Conservation (phyloP, 2,113 vertebrate genomes). For the Thryonomys swinderianus region DNA sequence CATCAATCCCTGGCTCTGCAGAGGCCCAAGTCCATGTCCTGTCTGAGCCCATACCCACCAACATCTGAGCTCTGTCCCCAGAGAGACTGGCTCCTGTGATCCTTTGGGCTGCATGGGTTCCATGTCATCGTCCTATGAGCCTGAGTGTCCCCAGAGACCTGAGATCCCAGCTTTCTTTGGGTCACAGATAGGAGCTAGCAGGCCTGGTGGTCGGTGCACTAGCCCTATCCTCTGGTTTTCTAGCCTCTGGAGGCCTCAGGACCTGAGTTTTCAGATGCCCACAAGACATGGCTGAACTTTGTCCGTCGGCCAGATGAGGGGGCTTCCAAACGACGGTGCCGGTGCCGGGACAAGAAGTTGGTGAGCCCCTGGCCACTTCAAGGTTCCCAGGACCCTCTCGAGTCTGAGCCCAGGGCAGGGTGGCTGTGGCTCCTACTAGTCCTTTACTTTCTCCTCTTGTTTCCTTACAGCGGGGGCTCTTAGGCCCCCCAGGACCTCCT, state of each 20-base stretch:
- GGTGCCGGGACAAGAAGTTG: conserved; percentile 91
- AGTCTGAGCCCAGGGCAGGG: neutral
- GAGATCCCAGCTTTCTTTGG: neutral
- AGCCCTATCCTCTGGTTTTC: conserved; percentile 21
- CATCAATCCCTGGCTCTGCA: neutral
- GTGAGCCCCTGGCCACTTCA: conserved; percentile 81
- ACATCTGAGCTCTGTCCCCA: neutral
- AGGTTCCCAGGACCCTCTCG: neutral
- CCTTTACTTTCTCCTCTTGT: neutral
- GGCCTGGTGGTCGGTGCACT: neutral
- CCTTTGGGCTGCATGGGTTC: neutral
- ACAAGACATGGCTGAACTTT: conserved; percentile 96
- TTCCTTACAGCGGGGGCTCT: conserved; percentile 82
- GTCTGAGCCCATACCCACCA: no score
- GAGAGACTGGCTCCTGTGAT: no score
- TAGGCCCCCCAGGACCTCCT: conserved; percentile 92
- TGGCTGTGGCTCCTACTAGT: neutral
- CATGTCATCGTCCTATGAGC: neutral
- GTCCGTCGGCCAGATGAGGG: conserved; percentile 92
- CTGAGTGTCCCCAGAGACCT: neutral
- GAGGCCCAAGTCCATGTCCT: neutral
- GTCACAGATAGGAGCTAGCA: neutral
- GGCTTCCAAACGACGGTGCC: conserved; percentile 88
- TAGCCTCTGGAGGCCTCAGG: conserved; percentile 87
- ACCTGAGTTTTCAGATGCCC: conserved; percentile 91